Evolutionary conservation across 2,888 invertebrate species (phyloP).

Genomic region (Eristalis arbustorum): DNA sequence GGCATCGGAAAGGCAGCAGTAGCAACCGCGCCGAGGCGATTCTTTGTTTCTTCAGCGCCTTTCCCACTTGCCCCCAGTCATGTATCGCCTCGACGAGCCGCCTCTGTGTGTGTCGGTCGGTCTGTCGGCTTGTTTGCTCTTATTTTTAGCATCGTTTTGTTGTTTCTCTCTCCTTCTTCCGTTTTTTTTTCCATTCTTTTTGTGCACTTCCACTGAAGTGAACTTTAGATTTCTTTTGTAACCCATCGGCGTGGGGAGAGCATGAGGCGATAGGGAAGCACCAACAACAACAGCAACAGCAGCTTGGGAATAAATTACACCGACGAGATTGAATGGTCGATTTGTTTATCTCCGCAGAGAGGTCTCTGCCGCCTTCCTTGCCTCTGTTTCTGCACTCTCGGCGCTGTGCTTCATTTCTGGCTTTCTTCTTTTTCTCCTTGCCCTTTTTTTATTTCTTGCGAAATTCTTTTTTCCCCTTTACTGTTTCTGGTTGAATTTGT

Average conservation of each 20-base stretch:
- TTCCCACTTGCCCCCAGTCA: background rate
- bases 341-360: slow-evolving; percentile 60
- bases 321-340: slow-evolving; percentile 69
- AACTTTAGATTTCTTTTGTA: slow-evolving; percentile 67
- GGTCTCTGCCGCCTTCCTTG: background rate
- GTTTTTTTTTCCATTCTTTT: slow-evolving; percentile 7
- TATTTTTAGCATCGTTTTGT: slow-evolving; percentile 66
- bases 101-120: background rate
- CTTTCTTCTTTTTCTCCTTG: background rate
- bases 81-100: background rate
- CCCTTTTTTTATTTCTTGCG: background rate
- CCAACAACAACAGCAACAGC: slow-evolving; percentile 30
- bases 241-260: too few relatives aligned
- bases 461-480: background rate
- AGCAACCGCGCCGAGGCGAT: background rate
- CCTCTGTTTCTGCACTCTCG: background rate
- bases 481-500: slow-evolving; percentile 37
- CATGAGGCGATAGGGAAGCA: background rate
- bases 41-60: background rate
- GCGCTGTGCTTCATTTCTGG: background rate
- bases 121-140: slow-evolving; percentile 42
- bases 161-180: slow-evolving; percentile 11
- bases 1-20: slow-evolving; percentile 7
- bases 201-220: slow-evolving; percentile 25
- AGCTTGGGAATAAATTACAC: slow-evolving; percentile 68